phyloP scores from a whole-genome alignment of 2,113 vertebrate species.

The Rhabdomys dilectus region DNA sequence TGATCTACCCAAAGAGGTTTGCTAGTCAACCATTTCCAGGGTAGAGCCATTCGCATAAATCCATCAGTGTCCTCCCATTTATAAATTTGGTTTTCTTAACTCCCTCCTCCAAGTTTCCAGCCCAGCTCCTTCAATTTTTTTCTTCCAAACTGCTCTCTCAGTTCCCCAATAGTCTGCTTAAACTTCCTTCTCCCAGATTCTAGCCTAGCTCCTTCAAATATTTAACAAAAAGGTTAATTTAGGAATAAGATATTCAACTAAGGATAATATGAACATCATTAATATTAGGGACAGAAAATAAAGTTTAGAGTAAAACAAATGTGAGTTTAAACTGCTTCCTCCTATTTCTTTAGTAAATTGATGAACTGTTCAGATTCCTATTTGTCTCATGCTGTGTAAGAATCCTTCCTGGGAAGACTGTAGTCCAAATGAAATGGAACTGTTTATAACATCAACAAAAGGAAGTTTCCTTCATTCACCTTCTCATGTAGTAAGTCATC shows the following conservation, averaged over 20 bases:
- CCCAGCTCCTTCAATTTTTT: too few species aligned
- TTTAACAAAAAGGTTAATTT: neutral
- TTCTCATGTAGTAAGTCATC: neutral
- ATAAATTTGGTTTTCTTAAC: too few species aligned
- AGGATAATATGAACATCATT: neutral
- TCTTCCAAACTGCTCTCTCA: too few species aligned
- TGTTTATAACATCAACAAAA: neutral
- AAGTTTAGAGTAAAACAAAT: neutral
- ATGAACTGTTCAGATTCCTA: neutral
- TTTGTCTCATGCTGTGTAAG: neutral
- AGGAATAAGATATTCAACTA: slow-evolving; percentile 4
- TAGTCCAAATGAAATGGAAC: neutral
- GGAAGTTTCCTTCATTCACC: neutral
- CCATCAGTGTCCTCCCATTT: too few species aligned
- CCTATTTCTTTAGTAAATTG: neutral
- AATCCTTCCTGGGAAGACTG: neutral
- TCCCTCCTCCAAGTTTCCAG: too few species aligned
- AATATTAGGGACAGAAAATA: neutral
- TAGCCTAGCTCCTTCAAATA: too few species aligned
- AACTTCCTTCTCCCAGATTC: too few species aligned
- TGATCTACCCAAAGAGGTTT: too few species aligned
- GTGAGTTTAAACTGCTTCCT: neutral
- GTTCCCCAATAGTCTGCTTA: too few species aligned
- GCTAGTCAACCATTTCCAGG: too few species aligned
- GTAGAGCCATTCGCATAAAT: too few species aligned